Conservation (phyloP, 2,888 invertebrate genomes). For the Spisula subtruncata region DNA sequence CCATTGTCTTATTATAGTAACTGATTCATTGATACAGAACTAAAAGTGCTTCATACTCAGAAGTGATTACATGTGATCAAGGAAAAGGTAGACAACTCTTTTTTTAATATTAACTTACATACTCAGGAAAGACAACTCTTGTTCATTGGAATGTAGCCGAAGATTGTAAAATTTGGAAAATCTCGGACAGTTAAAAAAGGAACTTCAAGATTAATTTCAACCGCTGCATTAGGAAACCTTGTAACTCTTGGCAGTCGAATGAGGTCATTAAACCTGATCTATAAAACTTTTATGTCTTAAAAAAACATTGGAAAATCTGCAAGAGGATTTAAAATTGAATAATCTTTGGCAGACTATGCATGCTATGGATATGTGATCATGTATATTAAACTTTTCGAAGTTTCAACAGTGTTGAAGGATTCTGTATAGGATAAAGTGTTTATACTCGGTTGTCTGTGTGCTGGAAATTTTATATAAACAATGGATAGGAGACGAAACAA, state of each 20-base stretch:
- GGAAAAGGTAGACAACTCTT: background rate
- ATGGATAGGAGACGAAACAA: constrained; percentile 37
- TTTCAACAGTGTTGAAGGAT: constrained; percentile 11
- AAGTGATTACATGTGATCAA: background rate
- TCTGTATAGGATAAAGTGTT: background rate
- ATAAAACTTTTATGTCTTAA: background rate
- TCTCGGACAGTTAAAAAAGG: too few species aligned
- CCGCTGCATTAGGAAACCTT: too few species aligned
- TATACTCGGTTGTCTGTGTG: background rate
- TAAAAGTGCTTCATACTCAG: background rate
- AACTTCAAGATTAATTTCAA: too few species aligned
- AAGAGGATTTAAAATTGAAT: constrained; percentile 4
- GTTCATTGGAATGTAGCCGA: background rate
- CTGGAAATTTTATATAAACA: background rate
- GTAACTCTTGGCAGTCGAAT: background rate
- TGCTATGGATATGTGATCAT: background rate
- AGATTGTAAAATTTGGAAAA: background rate
- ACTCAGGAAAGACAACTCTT: background rate
- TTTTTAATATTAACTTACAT: background rate
- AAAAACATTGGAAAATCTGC: background rate
- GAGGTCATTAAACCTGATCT: background rate
- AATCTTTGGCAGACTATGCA: background rate
- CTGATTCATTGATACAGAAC: background rate
- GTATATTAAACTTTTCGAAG: background rate
- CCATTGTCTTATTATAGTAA: background rate